Evolutionary conservation across 2,888 invertebrate species (phyloP).

Genomic region (Amphipoea oculea): DNA sequence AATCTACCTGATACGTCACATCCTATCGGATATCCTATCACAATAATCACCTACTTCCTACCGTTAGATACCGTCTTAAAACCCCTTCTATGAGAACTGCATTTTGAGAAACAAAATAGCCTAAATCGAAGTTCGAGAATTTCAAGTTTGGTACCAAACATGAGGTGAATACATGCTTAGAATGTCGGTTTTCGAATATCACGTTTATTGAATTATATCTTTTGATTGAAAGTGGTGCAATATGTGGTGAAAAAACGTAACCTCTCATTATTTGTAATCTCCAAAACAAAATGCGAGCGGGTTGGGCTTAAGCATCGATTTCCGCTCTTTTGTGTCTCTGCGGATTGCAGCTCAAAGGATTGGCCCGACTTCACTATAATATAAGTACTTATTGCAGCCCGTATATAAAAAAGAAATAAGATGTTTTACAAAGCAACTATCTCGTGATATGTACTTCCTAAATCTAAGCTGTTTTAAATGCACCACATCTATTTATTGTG

Average conservation of each 20-base stretch:
- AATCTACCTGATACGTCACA: constrained; percentile 82
- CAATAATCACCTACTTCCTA: constrained; percentile 87
- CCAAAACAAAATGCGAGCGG: constrained; percentile 80
- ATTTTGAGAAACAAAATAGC: constrained; percentile 19
- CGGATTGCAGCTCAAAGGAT: constrained; percentile 54
- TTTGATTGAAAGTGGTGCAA: constrained; percentile 29
- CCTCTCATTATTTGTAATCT: constrained; percentile 84
- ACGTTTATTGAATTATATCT: background rate
- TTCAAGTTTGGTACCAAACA: background rate
- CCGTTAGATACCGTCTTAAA: constrained; percentile 73
- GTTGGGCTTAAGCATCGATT: constrained; percentile 81
- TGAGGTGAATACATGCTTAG: background rate
- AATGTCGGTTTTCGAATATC: constrained; percentile 15
- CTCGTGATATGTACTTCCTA: background rate
- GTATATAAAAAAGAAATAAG: constrained; percentile 13
- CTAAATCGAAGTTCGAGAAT: background rate
- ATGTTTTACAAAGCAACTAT: background rate
- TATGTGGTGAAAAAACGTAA: constrained; percentile 75
- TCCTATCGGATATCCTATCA: constrained; percentile 86
- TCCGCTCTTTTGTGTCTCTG: constrained; percentile 80
- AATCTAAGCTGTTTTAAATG: background rate
- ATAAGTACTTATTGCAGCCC: constrained; percentile 23
- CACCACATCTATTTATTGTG: background rate
- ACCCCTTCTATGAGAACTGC: constrained; percentile 18
- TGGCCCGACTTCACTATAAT: constrained; percentile 30